These are phyloP conservation scores for Temnothorax longispinosus DNA, from an alignment of 1,140 invertebrate genomes.

Conservation along the genomic window DNA sequence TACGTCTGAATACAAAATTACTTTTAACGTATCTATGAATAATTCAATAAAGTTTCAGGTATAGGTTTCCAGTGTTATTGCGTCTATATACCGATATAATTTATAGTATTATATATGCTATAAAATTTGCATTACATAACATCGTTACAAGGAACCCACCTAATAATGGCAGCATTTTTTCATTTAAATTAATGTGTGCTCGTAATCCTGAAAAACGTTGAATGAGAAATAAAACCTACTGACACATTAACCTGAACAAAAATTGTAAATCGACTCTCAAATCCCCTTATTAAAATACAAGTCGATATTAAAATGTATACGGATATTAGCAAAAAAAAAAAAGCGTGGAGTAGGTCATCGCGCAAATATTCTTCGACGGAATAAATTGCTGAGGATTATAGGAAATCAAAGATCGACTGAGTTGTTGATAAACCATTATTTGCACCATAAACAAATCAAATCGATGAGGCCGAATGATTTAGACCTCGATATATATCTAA, in stretches of 20 bases:
- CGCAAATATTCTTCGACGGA: constrained; percentile 3
- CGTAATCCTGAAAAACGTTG: not conserved
- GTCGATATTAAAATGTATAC: constrained; percentile 4
- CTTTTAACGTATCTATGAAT: constrained; percentile 46
- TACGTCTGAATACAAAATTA: constrained; percentile 25
- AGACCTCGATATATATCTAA: not conserved
- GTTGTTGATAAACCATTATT: constrained; percentile 29
- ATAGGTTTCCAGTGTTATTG: constrained; percentile 6
- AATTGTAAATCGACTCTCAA: constrained; percentile 30
- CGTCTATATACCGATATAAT: not conserved
- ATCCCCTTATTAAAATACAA: constrained; percentile 36
- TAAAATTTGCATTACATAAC: constrained; percentile 17
- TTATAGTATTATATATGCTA: constrained; percentile 2
- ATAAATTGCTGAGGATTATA: constrained; percentile 38
- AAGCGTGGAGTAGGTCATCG: constrained; percentile 8
- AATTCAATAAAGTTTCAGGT: constrained; percentile 33
- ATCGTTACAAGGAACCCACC: not conserved
- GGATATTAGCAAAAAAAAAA: constrained; percentile 19
- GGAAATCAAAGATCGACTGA: constrained; percentile 29
- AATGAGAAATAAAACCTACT: constrained; percentile 11
- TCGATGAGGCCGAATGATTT: not conserved
- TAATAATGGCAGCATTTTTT: constrained; percentile 8
- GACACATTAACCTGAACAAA: not conserved
- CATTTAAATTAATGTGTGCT: not conserved
- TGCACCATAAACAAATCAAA: constrained; percentile 29